Base-by-base conservation (phyloP, 2,888 invertebrate genomes). In the Eubasilissa splendida region DNA sequence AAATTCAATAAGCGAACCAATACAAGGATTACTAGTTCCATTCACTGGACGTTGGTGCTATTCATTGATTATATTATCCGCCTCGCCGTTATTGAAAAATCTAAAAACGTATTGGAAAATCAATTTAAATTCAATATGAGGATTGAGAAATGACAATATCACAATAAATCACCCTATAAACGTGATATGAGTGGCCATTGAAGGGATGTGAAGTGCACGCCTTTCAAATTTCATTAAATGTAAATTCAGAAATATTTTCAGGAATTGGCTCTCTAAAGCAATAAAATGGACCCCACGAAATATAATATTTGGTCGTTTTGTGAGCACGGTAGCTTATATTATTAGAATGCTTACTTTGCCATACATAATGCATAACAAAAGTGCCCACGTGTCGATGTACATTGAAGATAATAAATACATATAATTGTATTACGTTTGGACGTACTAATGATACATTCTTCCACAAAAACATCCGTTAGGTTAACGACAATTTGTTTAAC, bases 201-300 rank as follows among this genome's bases (percentile, higher is more conserved):
- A 68, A 58, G 65, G 77, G 65, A 66, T 58, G 31, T 42, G 60
- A 66, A 50, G 76, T 14, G 76, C 68, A 80, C 80, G 81, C 81
- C 80, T 79, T 81, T 68, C 56, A 71, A 83, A 80, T 83, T 80
- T 83, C 83, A 83, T 83, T 83, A 83, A 83, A 83, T 83, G 83
- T 82, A 82, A 80, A 83, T 83, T 82, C 71, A 53, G 66, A 68
- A 52, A 68, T 68, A 68, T 33, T 63, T 68, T 71, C 54, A 53
- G 71, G 22, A 54, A 54, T 31, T 22, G 22, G 22, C 71, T n/a
- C 22, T 54, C 71, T 54, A 14, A 53, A 31, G 52, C 71, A 71
- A 71, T 71, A 68, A 68, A 68, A 42, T 42, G 42, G 42, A 42
- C 42, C 42, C 42, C 7, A 42, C 42, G 42, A 42, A 42, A 42